A percentile compares a stretch with the other conserved stretches of the same genome.
Conservation (phyloP, 2,113 vertebrate genomes). For the Psettodes erumei region DNA sequence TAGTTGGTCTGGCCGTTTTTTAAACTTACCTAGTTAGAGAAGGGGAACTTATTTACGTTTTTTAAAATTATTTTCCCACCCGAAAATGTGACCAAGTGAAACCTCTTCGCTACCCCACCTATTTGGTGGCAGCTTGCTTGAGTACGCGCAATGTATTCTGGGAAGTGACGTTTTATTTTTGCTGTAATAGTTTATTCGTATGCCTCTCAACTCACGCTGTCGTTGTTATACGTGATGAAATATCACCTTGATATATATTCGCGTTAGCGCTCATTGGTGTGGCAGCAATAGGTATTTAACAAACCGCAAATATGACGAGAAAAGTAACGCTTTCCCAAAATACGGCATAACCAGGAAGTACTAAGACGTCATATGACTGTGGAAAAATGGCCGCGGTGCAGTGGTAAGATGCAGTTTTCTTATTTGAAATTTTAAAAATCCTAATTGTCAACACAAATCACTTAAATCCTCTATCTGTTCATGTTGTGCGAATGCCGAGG, state of each 20-base stretch:
- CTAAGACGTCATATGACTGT: slow-evolving; percentile 75
- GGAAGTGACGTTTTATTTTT: slow-evolving; percentile 59
- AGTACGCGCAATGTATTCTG: slow-evolving; percentile 30
- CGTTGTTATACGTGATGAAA: too few species aligned
- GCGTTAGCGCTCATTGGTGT: accelerated
- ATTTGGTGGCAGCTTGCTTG: neutral
- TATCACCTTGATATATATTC: neutral
- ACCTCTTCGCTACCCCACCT: neutral
- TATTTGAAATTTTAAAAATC: neutral
- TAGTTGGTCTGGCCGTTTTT: neutral
- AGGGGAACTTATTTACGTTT: accelerated
- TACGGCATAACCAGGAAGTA: slow-evolving; percentile 64
- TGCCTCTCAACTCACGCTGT: neutral
- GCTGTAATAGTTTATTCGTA: neutral
- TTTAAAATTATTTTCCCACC: accelerated
- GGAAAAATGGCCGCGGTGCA: slow-evolving; percentile 83
- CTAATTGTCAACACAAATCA: neutral
- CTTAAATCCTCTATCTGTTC: neutral
- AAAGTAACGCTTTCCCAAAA: neutral
- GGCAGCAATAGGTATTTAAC: neutral
- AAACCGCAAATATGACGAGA: accelerated
- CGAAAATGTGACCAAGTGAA: neutral
- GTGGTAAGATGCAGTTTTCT: slow-evolving; percentile 77
- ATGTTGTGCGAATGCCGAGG: neutral
- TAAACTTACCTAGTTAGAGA: accelerated